phyloP scores from a whole-genome alignment of 1,140 invertebrate species.

The Copidosoma floridanum region DNA sequence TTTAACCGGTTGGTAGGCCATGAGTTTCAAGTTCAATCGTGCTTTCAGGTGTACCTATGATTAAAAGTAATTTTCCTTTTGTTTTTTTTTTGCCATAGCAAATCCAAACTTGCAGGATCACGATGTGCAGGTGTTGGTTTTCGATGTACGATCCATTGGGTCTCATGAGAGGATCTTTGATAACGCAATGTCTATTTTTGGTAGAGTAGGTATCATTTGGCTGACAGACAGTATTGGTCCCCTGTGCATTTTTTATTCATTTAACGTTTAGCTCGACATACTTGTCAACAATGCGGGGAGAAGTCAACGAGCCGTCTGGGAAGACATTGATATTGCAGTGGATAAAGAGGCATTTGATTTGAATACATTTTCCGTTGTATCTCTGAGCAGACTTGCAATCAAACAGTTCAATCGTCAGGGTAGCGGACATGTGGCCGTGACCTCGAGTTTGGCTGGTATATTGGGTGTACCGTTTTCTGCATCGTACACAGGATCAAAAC shows the following conservation, averaged over 20 bases:
- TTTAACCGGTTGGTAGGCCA: slow-evolving; percentile 62
- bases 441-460: slow-evolving; percentile 72
- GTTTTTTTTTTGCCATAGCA: slow-evolving; percentile 41
- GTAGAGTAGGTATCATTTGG: slow-evolving; percentile 54
- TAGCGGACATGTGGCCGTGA: slow-evolving; percentile 70
- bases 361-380: slow-evolving; percentile 76
- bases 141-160: slow-evolving; percentile 68
- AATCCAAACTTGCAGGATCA: slow-evolving; percentile 57
- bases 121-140: slow-evolving; percentile 69
- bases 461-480: slow-evolving; percentile 70
- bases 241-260: neutral
- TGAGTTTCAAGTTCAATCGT: neutral
- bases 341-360: slow-evolving; percentile 79
- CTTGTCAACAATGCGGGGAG: slow-evolving; percentile 81
- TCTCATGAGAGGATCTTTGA: slow-evolving; percentile 65
- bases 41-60: slow-evolving; percentile 1
- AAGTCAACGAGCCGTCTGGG: slow-evolving; percentile 76
- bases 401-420: slow-evolving; percentile 64
- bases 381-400: slow-evolving; percentile 68
- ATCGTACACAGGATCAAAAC: slow-evolving; percentile 78
- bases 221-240: neutral
- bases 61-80: neutral
- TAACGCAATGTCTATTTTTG: slow-evolving; percentile 71
- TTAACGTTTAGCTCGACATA: slow-evolving; percentile 65
- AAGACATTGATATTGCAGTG: slow-evolving; percentile 72